Percentiles rank a stretch among this genome's conserved stretches.
phyloP scores from a whole-genome alignment of 2,888 invertebrate genomes.

The Calameuta idolon region DNA sequence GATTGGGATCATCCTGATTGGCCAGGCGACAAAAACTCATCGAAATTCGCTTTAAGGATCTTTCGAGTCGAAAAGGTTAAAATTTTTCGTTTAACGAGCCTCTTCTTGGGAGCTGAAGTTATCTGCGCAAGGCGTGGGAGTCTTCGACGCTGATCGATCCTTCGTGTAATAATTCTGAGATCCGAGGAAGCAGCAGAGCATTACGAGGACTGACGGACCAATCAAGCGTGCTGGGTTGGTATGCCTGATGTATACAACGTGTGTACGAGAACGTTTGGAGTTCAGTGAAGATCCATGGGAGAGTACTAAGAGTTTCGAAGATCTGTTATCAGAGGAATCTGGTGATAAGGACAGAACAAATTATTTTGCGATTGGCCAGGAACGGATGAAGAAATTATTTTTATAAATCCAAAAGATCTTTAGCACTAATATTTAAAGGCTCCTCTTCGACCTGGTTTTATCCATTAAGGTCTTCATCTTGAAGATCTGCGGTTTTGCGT shows the following conservation, averaged over 20 bases:
- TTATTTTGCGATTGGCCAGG: background rate
- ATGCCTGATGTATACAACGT: background rate
- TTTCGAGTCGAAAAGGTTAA: background rate
- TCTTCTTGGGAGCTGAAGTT: background rate
- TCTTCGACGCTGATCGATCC: background rate
- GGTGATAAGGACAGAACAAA: background rate
- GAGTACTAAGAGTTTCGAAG: background rate
- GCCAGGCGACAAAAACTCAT: background rate
- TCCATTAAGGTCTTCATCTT: background rate
- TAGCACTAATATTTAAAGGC: background rate
- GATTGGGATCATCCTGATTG: background rate
- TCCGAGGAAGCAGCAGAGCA: slow-evolving; percentile 9
- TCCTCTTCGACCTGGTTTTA: background rate
- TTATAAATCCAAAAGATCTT: background rate
- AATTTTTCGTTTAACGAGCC: background rate
- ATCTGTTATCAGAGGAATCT: background rate
- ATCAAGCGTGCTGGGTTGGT: slow-evolving; percentile 1
- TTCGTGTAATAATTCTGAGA: background rate
- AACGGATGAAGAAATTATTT: background rate
- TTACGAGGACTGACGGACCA: background rate
- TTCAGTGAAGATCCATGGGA: background rate
- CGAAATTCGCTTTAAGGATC: background rate
- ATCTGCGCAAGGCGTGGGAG: background rate
- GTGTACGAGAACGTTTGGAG: background rate
- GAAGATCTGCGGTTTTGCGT: background rate